Evolutionary conservation across 1,140 invertebrate species (phyloP), one percentile per base, ranked within the genome.

Genomic region (Pogonognathellus flavescens): DNA sequence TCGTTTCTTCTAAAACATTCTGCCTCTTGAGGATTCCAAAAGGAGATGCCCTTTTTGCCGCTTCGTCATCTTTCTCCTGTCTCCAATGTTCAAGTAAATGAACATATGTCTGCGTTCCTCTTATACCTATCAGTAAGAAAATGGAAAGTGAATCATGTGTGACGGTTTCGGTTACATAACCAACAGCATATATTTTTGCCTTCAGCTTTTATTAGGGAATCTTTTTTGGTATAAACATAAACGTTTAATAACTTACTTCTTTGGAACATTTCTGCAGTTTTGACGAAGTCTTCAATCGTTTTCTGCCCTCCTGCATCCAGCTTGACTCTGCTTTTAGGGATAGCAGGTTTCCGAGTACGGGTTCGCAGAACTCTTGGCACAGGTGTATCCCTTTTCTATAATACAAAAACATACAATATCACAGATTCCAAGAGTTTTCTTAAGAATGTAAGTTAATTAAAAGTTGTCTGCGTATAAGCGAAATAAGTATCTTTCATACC

Each of bases 361-460:
- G 70, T 31, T n/a, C 86, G 82, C 1, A 86, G 84, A 31, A 87
- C 16, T 9, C 85, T 57, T 7, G 80, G 86, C 10, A 88, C 20
- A 25, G 50, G 84, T n/a, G 87, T 86, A 62, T 87, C 80, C 9
- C 86, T 82, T 88, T 86, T 88, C 87, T 88, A 59, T 16, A 80
- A 66, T 20, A 18, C 41, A 22, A 31, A 72, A 72, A 22, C n/a
- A 76, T 7, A n/a, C n/a, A n/a, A n/a, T n/a, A n/a, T n/a, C n/a
- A n/a, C n/a, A n/a, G n/a, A n/a, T n/a, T n/a, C n/a, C n/a, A n/a
- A n/a, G n/a, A n/a, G n/a, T n/a, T n/a, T n/a, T n/a, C n/a, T n/a
- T n/a, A n/a, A n/a, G n/a, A n/a, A n/a, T n/a, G n/a, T n/a, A n/a
- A n/a, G n/a, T n/a, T n/a, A n/a, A n/a, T n/a, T n/a, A n/a, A n/a